These are phyloP conservation scores for Potamarius usumacintae DNA, from an alignment of 2,113 vertebrate species.

Conservation along the genomic window DNA sequence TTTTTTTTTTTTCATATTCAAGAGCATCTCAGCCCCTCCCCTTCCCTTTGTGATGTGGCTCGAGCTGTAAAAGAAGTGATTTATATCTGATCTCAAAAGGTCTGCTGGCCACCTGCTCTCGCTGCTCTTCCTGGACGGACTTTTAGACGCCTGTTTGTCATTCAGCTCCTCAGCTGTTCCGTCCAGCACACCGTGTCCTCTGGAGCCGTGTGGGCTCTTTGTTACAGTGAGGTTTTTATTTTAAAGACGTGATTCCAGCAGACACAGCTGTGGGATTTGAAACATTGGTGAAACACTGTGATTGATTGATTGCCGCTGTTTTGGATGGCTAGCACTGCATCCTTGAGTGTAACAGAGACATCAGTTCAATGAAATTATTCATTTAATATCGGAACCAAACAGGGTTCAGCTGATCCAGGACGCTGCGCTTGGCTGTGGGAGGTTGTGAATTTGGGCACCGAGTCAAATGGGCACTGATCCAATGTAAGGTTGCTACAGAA, in stretches of 20 bases:
- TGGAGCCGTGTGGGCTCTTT: not conserved
- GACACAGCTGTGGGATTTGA: not conserved
- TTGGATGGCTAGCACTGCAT: not conserved
- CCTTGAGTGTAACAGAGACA: not conserved
- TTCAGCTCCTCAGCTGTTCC: constrained; percentile 54
- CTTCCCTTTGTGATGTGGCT: not conserved
- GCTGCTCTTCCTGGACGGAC: not conserved
- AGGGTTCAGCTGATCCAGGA: not conserved
- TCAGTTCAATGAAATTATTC: not conserved
- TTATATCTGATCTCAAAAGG: constrained; percentile 34
- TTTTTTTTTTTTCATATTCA: not conserved
- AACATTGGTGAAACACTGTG: not conserved
- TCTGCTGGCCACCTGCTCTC: constrained; percentile 48
- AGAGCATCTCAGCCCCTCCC: not conserved
- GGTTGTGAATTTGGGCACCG: not conserved
- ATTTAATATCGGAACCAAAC: not conserved
- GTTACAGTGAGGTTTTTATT: constrained; percentile 4
- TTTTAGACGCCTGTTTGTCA: constrained; percentile 48
- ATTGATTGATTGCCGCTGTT: not conserved
- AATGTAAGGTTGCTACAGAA: not conserved
- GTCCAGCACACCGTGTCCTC: constrained; percentile 35
- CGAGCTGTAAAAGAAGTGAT: constrained; percentile 30
- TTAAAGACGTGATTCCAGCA: constrained; percentile 10
- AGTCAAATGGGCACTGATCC: not conserved
- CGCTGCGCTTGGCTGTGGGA: not conserved